Evolutionary conservation across 2,888 invertebrate species (phyloP).

Genomic region (Synanthedon formicaeformis): DNA sequence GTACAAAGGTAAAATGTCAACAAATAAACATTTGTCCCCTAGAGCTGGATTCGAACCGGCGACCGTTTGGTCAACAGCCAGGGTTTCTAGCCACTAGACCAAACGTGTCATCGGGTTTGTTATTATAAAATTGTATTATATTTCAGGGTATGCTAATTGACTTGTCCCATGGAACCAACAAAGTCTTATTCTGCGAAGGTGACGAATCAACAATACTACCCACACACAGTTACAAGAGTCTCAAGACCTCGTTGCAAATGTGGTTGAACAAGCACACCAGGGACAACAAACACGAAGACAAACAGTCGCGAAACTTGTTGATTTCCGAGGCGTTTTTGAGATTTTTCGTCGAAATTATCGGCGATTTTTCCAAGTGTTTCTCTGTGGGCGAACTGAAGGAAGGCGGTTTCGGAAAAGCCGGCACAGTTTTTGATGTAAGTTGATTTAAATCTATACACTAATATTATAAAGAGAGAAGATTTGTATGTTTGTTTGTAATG

Average conservation of each 20-base stretch:
- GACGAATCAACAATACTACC: conserved; percentile 85
- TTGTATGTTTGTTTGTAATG: too few relatives aligned
- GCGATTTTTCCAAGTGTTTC: conserved; percentile 75
- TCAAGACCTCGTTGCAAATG: conserved; percentile 68
- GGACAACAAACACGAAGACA: conserved; percentile 36
- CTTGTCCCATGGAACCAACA: conserved; percentile 63
- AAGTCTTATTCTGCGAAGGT: conserved; percentile 75
- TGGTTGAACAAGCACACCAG: conserved; percentile 34
- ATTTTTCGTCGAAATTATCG: conserved; percentile 81
- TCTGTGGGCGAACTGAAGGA: conserved; percentile 31
- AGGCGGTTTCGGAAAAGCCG: conserved; percentile 37
- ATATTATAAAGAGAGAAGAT: too few relatives aligned
- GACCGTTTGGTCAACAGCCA: too few relatives aligned
- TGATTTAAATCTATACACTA: too few relatives aligned
- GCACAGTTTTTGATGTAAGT: conserved; percentile 53
- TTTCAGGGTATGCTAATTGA: conserved; percentile 81
- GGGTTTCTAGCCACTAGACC: too few relatives aligned
- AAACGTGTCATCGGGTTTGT: too few relatives aligned
- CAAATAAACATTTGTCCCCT: too few relatives aligned
- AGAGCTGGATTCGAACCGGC: too few relatives aligned
- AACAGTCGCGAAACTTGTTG: conserved; percentile 75
- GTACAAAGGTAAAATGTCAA: too few relatives aligned
- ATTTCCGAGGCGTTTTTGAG: conserved; percentile 81
- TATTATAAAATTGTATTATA: too few relatives aligned
- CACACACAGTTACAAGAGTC: conserved; percentile 74